Evolutionary conservation across 2,113 vertebrate genomes (phyloP).

Genomic region (Actinemys pallida): DNA sequence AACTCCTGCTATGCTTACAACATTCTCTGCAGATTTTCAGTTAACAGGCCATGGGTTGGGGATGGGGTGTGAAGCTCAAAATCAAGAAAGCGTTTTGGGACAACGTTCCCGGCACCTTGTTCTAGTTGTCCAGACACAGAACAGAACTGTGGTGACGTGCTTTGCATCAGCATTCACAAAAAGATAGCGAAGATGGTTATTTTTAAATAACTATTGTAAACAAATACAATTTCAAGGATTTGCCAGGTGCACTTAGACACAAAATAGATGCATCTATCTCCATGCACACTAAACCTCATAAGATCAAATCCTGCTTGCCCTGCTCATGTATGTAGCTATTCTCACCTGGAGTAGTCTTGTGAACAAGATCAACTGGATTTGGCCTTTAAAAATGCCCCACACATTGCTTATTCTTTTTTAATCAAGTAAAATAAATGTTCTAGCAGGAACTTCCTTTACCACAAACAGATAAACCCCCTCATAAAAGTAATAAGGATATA

Average conservation of each 20-base stretch:
- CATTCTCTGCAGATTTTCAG: constrained; percentile 28
- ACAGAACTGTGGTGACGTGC: not conserved
- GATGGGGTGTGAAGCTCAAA: not conserved
- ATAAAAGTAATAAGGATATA: not conserved
- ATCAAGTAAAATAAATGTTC: not conserved
- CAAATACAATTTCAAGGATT: not conserved
- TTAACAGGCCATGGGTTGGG: not conserved
- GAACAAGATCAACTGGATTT: not conserved
- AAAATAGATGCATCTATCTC: not conserved
- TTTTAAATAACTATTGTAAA: not conserved
- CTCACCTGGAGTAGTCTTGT: accelerated
- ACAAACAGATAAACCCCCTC: not conserved
- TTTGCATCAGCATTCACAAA: not conserved
- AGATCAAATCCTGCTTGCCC: not conserved
- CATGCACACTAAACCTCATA: accelerated
- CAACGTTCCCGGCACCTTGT: not conserved
- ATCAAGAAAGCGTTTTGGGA: not conserved
- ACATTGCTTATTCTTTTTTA: not conserved
- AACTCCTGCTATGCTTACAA: not conserved
- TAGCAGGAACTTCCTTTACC: not conserved
- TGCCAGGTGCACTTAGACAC: not conserved
- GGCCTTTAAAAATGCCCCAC: not conserved
- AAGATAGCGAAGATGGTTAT: not conserved
- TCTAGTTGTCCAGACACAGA: not conserved
- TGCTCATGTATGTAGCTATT: not conserved